A percentile compares a stretch with the other conserved stretches of the same genome.
These are phyloP conservation scores for Tribolium madens DNA, from an alignment of 1,140 invertebrate species.

Conservation along the genomic window DNA sequence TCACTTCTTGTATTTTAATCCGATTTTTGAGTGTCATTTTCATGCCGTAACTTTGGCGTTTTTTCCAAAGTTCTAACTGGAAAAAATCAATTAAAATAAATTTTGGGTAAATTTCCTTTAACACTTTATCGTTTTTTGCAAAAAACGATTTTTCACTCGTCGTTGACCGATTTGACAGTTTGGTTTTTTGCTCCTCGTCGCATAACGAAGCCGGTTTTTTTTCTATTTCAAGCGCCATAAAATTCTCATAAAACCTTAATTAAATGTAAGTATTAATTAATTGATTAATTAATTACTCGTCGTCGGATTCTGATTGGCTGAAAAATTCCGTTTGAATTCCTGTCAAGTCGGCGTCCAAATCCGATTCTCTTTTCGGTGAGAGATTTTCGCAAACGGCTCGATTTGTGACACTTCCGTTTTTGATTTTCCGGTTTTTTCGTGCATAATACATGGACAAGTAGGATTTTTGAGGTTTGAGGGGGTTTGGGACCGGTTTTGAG, in stretches of 20 bases:
- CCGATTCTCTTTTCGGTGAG: constrained; percentile 41
- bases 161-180: not conserved
- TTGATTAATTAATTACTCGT: too few relatives aligned
- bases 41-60: constrained; percentile 58
- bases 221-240: constrained; percentile 19
- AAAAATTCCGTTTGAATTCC: not conserved
- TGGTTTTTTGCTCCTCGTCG: not conserved
- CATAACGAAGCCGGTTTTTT: not conserved
- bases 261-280: too few relatives aligned
- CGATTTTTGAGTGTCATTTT: constrained; percentile 59
- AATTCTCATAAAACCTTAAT: constrained; percentile 45
- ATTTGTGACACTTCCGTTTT: constrained; percentile 24
- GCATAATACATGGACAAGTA: constrained; percentile 57
- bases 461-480: constrained; percentile 38
- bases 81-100: constrained; percentile 19
- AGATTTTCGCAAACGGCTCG: constrained; percentile 38
- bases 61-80: constrained; percentile 56
- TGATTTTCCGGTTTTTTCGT: constrained; percentile 22
- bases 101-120: too few relatives aligned
- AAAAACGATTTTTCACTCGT: not conserved
- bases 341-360: not conserved
- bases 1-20: constrained; percentile 58
- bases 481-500: not conserved
- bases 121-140: constrained; percentile 2
- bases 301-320: not conserved